Evolutionary conservation across 2,113 vertebrate genomes (phyloP).

Genomic region (Rhipidura dahli): DNA sequence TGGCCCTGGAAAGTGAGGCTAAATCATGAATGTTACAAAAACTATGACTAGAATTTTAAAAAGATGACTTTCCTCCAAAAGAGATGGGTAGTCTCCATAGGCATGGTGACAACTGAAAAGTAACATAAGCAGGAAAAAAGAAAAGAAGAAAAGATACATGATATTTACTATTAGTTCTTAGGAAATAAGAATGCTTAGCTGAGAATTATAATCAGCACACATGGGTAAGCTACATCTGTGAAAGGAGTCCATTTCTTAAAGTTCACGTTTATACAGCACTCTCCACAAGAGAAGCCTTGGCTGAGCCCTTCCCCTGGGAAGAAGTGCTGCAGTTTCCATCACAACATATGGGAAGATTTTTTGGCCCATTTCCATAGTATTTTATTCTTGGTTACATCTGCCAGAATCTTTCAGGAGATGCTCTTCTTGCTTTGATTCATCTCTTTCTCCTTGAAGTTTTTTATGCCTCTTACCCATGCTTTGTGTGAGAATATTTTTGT

Average conservation of each 20-base stretch:
- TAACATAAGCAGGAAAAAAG: background rate
- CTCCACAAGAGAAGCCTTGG: background rate
- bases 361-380: background rate
- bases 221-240: background rate
- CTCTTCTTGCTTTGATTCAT: background rate
- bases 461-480: background rate
- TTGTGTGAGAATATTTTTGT: background rate
- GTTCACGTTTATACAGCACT: background rate
- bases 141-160: rapidly evolving
- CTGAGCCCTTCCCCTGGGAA: background rate
- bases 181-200: background rate
- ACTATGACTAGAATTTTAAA: background rate
- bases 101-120: background rate
- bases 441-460: background rate
- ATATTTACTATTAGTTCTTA: background rate
- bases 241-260: background rate
- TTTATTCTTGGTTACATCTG: background rate
- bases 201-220: background rate
- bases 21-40: background rate
- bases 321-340: background rate
- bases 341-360: background rate
- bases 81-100: background rate
- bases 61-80: background rate
- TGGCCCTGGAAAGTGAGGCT: background rate
- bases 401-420: background rate